Percentiles rank a stretch among this genome's conserved stretches.
Evolutionary conservation across 2,888 invertebrate genomes (phyloP).

Genomic region (Alloscopus bannaensis): DNA sequence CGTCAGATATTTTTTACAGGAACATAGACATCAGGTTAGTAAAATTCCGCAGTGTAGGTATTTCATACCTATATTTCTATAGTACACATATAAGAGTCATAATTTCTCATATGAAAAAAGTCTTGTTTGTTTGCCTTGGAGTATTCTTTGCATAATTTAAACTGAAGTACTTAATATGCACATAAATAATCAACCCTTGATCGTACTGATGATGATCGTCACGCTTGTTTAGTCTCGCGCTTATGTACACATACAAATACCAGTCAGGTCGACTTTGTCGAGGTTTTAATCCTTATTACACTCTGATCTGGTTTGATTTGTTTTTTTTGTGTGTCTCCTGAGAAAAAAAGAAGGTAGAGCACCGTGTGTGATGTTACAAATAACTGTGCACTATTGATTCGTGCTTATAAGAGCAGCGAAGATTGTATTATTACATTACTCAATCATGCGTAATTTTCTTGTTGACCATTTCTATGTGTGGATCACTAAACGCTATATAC

Average conservation of each 20-base stretch:
- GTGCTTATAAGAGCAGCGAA: no score
- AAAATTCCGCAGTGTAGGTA: no score
- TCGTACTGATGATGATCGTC: slow-evolving; percentile 26
- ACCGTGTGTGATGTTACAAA: no score
- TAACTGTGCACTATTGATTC: slow-evolving; percentile 22
- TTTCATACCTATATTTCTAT: background rate
- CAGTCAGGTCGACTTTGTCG: no score
- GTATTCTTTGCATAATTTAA: slow-evolving; percentile 40
- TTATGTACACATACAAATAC: no score
- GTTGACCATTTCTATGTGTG: no score
- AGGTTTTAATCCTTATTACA: slow-evolving; percentile 1
- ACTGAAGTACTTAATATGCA: slow-evolving; percentile 61
- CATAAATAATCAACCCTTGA: slow-evolving; percentile 61
- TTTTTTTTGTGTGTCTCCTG: background rate
- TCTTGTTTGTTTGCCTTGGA: slow-evolving; percentile 26
- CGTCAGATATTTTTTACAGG: slow-evolving; percentile 59
- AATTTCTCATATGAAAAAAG: slow-evolving; percentile 1
- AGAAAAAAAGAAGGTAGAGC: no score
- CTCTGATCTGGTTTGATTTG: background rate
- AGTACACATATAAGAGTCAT: slow-evolving; percentile 11
- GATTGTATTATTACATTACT: slow-evolving; percentile 21
- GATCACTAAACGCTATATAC: background rate
- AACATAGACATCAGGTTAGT: slow-evolving; percentile 47
- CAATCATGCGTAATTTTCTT: slow-evolving; percentile 24
- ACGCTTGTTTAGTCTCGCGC: slow-evolving; percentile 17